Percentiles rank a stretch among this genome's conserved stretches.
Conservation (phyloP, 2,888 invertebrate genomes). For the Drosophila fulvimacula region DNA sequence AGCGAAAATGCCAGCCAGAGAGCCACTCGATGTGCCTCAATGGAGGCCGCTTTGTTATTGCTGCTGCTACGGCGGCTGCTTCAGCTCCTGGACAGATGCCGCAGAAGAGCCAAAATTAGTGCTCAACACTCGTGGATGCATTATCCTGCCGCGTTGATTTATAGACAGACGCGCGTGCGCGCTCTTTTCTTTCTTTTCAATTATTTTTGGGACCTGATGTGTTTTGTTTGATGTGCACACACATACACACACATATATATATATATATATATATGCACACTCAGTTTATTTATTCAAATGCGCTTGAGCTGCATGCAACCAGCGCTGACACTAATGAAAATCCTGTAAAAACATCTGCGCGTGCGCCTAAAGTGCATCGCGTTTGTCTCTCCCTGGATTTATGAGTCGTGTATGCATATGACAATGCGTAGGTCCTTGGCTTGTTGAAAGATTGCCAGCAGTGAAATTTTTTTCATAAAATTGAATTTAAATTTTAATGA, state of each 20-base stretch:
- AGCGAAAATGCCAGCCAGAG: constrained; percentile 54
- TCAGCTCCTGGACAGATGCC: constrained; percentile 53
- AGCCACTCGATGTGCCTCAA: constrained; percentile 23
- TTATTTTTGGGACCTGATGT: constrained; percentile 51
- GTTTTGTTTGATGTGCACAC: constrained; percentile 50
- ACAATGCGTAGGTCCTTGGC: constrained; percentile 38
- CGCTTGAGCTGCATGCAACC: constrained; percentile 49
- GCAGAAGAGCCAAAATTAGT: constrained; percentile 64
- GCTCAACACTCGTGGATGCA: constrained; percentile 65
- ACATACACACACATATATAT: constrained; percentile 8
- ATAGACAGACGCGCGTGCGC: constrained; percentile 57
- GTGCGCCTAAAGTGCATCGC: constrained; percentile 52
- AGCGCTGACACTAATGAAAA: constrained; percentile 64
- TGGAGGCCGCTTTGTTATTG: constrained; percentile 26
- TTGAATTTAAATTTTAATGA: constrained; percentile 24
- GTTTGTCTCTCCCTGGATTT: constrained; percentile 23
- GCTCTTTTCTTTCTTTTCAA: constrained; percentile 45
- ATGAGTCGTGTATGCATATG: constrained; percentile 26
- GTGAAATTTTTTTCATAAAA: constrained; percentile 2
- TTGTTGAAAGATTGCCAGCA: constrained; percentile 24
- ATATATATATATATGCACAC: no score
- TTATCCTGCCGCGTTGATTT: constrained; percentile 73
- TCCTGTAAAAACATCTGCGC: constrained; percentile 69
- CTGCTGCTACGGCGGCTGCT: constrained; percentile 15
- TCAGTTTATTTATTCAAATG: constrained; percentile 70